Evolutionary conservation across 2,113 vertebrate genomes (phyloP), one percentile per base, ranked within the genome.

Genomic region (Mirounga angustirostris): DNA sequence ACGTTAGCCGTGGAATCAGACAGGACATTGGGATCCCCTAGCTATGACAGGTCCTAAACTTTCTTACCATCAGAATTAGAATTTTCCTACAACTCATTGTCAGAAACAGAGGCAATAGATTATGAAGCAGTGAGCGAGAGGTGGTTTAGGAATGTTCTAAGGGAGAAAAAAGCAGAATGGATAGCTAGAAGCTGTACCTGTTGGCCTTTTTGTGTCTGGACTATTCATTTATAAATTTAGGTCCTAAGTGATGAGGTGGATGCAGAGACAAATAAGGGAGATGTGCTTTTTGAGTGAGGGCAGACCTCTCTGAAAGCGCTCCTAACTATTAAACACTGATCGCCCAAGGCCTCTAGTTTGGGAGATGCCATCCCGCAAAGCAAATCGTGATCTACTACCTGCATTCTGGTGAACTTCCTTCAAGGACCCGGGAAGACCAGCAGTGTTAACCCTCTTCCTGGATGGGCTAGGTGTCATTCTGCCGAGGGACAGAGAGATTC

Each of bases 1-100:
- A 1, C 19, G 33, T 33, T 54, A 36, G n/a, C 7, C 33, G 26
- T 81, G 52, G 83, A 33, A 50, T 46, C 58, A 56, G 36, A 14
- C 1, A 1, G 1, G 6, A 26, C 15, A 0, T 1, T 36, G 30
- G n/a, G 30, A 24, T 65, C 36, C 21, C 36, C 21, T 10, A 24
- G 18, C 59, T 54, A 5, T 7, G 59, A 80, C 33, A 85, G 61
- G 19, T 24, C 21, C 50, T 81, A 40, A 61, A 46, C 59, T 58
- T 85, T 61, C 65, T 80, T 67, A 40, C 36, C 61, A 33, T 54
- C 33, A 43, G 50, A 76, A 26, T 78, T 76, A n/a, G 54, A 84
- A 40, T 54, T 82, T 36, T 46, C 54, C 61, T 50, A 36, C 18
- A 74, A 85, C 4, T n/a, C 46, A 8, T 14, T 54, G 87, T 59